These are phyloP conservation scores for Sycon ciliatum DNA, from an alignment of 37 sponge, comb jelly and placozoan species.

Conservation along the genomic window DNA sequence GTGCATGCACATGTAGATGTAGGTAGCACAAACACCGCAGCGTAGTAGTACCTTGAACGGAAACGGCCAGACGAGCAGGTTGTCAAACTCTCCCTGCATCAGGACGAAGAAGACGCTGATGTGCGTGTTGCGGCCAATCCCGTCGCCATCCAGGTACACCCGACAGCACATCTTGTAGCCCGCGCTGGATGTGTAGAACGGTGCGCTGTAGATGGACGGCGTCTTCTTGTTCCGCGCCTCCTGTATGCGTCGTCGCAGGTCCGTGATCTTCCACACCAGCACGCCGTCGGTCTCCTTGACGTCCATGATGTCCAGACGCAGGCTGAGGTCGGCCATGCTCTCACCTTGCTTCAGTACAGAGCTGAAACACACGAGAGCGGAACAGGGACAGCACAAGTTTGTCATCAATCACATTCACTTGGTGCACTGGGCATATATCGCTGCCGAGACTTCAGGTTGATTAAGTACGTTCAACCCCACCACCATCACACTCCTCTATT, in stretches of 20 bases:
- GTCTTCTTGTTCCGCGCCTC: constrained; percentile 60
- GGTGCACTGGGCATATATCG: no score
- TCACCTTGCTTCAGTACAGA: no score
- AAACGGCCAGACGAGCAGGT: constrained; percentile 58
- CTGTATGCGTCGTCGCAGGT: constrained; percentile 34
- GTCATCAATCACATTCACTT: no score
- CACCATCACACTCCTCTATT: no score
- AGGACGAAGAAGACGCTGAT: constrained; percentile 65
- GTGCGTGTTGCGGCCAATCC: constrained; percentile 55
- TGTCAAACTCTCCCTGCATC: constrained; percentile 57
- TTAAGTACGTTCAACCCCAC: no score
- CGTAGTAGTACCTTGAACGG: no score
- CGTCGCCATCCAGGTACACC: constrained; percentile 62
- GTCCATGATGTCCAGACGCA: constrained; percentile 57
- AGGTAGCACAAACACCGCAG: no score
- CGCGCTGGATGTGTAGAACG: constrained; percentile 52
- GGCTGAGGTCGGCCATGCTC: constrained; percentile 41
- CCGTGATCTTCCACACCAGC: constrained; percentile 57
- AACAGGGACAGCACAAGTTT: no score
- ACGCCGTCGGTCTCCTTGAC: constrained; percentile 48
- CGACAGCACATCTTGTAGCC: constrained; percentile 74
- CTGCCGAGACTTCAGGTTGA: no score
- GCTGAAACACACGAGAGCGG: no score
- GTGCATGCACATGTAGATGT: no score
- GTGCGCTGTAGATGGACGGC: constrained; percentile 52